phyloP scores from a whole-genome alignment of 2,888 invertebrate genomes.

The Spialia ferax region DNA sequence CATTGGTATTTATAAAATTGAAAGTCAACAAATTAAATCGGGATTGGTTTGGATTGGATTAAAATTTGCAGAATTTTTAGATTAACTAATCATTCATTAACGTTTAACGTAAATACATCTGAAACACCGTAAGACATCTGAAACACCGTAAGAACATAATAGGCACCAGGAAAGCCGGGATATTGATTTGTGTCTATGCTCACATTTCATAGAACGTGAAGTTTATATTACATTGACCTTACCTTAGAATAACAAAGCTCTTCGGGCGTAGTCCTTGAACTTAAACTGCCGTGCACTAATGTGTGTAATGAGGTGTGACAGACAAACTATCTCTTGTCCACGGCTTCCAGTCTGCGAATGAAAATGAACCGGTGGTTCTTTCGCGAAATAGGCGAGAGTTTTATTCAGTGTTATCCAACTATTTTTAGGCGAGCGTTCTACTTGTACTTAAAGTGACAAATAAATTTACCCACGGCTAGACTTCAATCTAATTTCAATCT shows the following conservation, averaged over 20 bases:
- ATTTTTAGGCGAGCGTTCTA: constrained; percentile 63
- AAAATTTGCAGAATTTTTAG: too few relatives aligned
- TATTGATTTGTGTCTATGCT: not conserved
- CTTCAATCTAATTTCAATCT: constrained; percentile 35
- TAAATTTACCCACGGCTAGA: constrained; percentile 33
- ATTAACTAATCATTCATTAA: too few relatives aligned
- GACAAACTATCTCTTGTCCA: constrained; percentile 51
- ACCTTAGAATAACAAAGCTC: constrained; percentile 63
- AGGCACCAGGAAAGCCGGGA: not conserved
- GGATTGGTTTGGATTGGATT: not conserved
- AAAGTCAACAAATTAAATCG: not conserved
- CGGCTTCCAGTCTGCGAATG: constrained; percentile 71
- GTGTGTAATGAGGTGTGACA: constrained; percentile 52
- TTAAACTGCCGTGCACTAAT: constrained; percentile 61
- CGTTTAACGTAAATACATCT: too few relatives aligned
- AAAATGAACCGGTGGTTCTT: constrained; percentile 65
- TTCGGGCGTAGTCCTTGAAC: constrained; percentile 68
- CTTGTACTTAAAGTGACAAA: constrained; percentile 39
- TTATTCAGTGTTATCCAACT: constrained; percentile 70
- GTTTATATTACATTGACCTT: constrained; percentile 45
- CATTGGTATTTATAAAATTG: not conserved
- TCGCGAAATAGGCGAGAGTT: constrained; percentile 66
- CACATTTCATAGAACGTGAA: not conserved
- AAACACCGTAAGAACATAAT: too few relatives aligned
- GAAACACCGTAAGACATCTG: too few relatives aligned